These are phyloP conservation scores for Pegoplata infirma DNA, from an alignment of 2,888 invertebrate genomes.

Conservation along the genomic window DNA sequence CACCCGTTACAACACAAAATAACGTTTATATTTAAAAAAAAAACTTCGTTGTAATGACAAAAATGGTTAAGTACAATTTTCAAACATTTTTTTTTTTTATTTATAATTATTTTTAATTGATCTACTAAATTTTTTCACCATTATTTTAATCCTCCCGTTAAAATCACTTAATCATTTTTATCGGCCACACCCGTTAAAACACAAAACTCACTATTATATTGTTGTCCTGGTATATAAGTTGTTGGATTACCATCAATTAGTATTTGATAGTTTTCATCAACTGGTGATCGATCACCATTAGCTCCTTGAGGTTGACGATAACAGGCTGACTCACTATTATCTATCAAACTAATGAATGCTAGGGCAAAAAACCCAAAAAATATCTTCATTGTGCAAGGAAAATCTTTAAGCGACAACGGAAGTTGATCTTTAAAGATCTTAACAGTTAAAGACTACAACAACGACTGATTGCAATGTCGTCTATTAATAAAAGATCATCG, in stretches of 20 bases:
- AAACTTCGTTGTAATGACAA: too few relatives aligned
- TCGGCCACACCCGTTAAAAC: too few relatives aligned
- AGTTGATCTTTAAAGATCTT: conserved; percentile 18
- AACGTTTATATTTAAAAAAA: too few relatives aligned
- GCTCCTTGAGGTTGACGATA: conserved; percentile 79
- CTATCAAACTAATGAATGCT: neutral
- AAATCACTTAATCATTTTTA: too few relatives aligned
- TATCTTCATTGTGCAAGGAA: neutral
- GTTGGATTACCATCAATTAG: conserved; percentile 84
- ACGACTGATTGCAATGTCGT: conserved; percentile 21
- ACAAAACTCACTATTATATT: conserved; percentile 83
- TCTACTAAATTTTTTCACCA: too few relatives aligned
- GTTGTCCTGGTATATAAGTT: conserved; percentile 84
- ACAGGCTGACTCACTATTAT: conserved; percentile 69
- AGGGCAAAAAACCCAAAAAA: neutral
- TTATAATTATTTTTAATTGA: too few relatives aligned
- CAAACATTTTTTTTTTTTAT: too few relatives aligned
- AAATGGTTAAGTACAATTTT: too few relatives aligned
- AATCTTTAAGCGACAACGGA: conserved; percentile 7
- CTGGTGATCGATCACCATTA: conserved; percentile 78
- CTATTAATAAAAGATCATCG: conserved; percentile 1
- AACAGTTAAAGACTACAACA: conserved; percentile 23
- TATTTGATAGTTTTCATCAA: conserved; percentile 85
- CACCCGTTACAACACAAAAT: too few relatives aligned
- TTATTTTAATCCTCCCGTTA: too few relatives aligned